Evolutionary conservation across 2,888 invertebrate genomes (phyloP), one percentile per base, ranked within the genome.

Genomic region (Idaea biselata): DNA sequence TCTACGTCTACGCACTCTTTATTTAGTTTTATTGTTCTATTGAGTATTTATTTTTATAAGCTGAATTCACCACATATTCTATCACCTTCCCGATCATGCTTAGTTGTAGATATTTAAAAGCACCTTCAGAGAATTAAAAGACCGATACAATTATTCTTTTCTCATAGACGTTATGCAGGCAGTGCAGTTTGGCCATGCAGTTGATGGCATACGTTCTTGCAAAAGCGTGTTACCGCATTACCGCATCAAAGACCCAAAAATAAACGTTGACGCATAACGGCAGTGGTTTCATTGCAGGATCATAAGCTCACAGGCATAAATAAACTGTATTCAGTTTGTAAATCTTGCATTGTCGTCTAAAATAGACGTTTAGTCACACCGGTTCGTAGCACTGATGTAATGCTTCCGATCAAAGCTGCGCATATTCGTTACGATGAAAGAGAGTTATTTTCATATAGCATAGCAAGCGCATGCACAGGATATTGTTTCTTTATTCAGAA

Each of bases 211-310:
- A 14, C 11, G 32, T 32, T 32, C 44, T 44, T 44, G 44, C 44
- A 44, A 11, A 44, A 44, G 44, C 44, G 11, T 44, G 44, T 44
- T 44, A 67, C 65, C 66, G 66, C 70, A 72, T 74, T 74, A 72
- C 77, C 74, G 79, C 82, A 82, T 82, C 82, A 79, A 82, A 77
- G 73, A 73, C 73, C 80, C 82, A 68, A 77, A 86, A 89, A 89
- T 90, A 90, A 78, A 76, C 66, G 66, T 78, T 90, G 91, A 91
- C 77, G 89, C 89, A 89, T 67, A 69, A 73, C 65, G 63, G 44
- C 73, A 73, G 72, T 78, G 72, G 76, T 75, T 74, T 74, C 74
- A 77, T 75, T 74, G 76, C 56, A 56, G 18, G 18, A 56, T 58
- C 55, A 60, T 76, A 80, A 76, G 76, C 77, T 78, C 74, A 73